phyloP scores from a whole-genome alignment of 1,140 invertebrate genomes.

The Lineus longissimus region DNA sequence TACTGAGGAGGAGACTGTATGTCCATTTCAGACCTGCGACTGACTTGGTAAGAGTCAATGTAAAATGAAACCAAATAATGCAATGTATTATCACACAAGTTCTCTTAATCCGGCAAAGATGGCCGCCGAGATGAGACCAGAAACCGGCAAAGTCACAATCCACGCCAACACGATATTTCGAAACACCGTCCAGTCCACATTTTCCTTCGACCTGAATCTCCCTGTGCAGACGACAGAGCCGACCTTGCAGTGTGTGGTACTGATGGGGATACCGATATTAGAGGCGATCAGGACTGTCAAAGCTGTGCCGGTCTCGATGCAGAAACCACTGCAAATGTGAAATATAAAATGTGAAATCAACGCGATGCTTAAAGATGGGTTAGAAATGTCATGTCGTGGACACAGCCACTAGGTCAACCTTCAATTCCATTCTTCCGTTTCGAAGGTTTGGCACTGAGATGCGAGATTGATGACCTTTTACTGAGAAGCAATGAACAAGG shows the following conservation, averaged over 20 bases:
- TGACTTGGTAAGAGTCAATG: no score
- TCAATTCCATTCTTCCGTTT: no score
- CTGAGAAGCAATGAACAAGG: no score
- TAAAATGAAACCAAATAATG: no score
- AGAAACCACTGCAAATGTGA: constrained; percentile 73
- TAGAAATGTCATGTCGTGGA: no score
- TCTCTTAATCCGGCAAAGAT: constrained; percentile 65
- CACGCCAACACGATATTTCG: constrained; percentile 94
- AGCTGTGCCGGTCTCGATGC: constrained; percentile 93
- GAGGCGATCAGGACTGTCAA: constrained; percentile 92
- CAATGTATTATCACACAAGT: background rate
- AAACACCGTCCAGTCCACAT: constrained; percentile 87
- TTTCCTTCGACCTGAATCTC: constrained; percentile 64
- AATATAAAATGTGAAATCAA: background rate
- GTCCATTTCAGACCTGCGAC: no score
- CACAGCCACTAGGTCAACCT: no score
- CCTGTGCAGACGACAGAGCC: constrained; percentile 93
- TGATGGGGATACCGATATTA: constrained; percentile 95
- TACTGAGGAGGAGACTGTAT: no score
- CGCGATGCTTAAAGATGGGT: no score
- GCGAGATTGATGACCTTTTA: no score
- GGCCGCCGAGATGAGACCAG: constrained; percentile 75
- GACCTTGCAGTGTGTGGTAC: constrained; percentile 98
- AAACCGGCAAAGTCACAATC: constrained; percentile 92
- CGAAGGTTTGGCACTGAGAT: no score